These are phyloP conservation scores for Uropsilus gracilis DNA, from an alignment of 2,113 vertebrate species.

Conservation along the genomic window DNA sequence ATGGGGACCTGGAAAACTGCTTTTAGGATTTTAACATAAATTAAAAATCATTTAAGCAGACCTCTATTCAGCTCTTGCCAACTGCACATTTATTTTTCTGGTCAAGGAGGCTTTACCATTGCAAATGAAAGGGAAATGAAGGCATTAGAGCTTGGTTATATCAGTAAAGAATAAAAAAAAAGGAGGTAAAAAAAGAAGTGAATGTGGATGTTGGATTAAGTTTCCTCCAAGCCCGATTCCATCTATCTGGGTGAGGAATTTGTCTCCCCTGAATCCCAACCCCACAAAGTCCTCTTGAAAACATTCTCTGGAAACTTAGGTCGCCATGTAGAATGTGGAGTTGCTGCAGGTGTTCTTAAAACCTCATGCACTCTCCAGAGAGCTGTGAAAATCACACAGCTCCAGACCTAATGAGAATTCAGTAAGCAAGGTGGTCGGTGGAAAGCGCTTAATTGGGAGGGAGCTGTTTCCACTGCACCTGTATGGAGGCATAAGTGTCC, in stretches of 20 bases:
- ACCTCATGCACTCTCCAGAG: slow-evolving; percentile 54
- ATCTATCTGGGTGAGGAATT: slow-evolving; percentile 65
- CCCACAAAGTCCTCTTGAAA: slow-evolving; percentile 42
- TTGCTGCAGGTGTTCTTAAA: slow-evolving; percentile 76
- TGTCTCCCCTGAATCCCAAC: neutral
- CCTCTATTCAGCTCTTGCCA: slow-evolving; percentile 70
- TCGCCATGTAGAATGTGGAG: neutral
- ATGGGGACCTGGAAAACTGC: slow-evolving; percentile 64
- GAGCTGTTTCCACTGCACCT: slow-evolving; percentile 54
- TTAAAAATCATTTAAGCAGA: slow-evolving; percentile 78
- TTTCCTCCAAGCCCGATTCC: slow-evolving; percentile 40
- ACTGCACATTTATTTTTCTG: slow-evolving; percentile 73
- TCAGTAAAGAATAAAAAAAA: neutral
- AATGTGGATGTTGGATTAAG: slow-evolving; percentile 64
- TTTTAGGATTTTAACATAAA: slow-evolving; percentile 80
- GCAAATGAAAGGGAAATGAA: slow-evolving; percentile 73
- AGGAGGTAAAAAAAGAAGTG: neutral
- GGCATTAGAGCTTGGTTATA: slow-evolving; percentile 60
- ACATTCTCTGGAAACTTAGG: slow-evolving; percentile 32
- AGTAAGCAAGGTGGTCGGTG: neutral
- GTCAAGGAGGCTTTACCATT: slow-evolving; percentile 65
- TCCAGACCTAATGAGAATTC: slow-evolving; percentile 37
- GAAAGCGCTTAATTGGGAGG: neutral
- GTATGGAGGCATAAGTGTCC: neutral
- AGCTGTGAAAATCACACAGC: slow-evolving; percentile 56